Evolutionary conservation across 2,797 vertebrate species (phyloP).

Genomic region (Labroides dimidiatus): DNA sequence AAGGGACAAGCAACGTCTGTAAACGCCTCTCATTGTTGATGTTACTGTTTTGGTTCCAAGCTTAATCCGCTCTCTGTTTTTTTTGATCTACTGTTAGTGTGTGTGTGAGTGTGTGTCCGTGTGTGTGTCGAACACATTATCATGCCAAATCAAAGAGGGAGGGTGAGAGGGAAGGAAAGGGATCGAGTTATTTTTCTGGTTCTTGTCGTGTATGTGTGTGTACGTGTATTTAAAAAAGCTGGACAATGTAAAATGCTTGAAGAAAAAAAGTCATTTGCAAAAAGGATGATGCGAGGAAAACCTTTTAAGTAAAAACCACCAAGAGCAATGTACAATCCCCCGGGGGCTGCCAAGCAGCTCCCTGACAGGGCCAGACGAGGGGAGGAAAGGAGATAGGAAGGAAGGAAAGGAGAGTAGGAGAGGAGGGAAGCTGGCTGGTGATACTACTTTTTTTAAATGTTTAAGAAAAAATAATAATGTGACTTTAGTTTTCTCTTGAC

Average conservation of each 20-base stretch:
- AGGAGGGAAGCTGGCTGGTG: slow-evolving; percentile 74
- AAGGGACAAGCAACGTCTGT: slow-evolving; percentile 72
- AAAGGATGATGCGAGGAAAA: slow-evolving; percentile 75
- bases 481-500: slow-evolving; percentile 74
- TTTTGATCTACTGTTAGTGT: slow-evolving; percentile 54
- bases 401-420: slow-evolving; percentile 46
- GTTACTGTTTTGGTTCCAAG: slow-evolving; percentile 61
- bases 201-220: slow-evolving; percentile 49
- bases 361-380: slow-evolving; percentile 70
- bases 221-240: slow-evolving; percentile 75
- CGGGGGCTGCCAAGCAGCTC: slow-evolving; percentile 78
- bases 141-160: slow-evolving; percentile 83
- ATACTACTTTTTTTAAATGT: slow-evolving; percentile 83
- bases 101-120: slow-evolving; percentile 26
- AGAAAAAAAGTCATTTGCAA: slow-evolving; percentile 69
- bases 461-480: slow-evolving; percentile 76
- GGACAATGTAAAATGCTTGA: slow-evolving; percentile 84
- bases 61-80: slow-evolving; percentile 48
- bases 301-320: slow-evolving; percentile 70
- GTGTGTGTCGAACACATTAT: slow-evolving; percentile 68
- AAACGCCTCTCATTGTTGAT: slow-evolving; percentile 55
- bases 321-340: slow-evolving; percentile 88
- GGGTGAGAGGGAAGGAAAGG: slow-evolving; percentile 75
- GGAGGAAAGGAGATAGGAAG: slow-evolving; percentile 41
- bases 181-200: slow-evolving; percentile 53